Base-by-base conservation (phyloP, 2,113 vertebrate genomes). In the human region DNA sequence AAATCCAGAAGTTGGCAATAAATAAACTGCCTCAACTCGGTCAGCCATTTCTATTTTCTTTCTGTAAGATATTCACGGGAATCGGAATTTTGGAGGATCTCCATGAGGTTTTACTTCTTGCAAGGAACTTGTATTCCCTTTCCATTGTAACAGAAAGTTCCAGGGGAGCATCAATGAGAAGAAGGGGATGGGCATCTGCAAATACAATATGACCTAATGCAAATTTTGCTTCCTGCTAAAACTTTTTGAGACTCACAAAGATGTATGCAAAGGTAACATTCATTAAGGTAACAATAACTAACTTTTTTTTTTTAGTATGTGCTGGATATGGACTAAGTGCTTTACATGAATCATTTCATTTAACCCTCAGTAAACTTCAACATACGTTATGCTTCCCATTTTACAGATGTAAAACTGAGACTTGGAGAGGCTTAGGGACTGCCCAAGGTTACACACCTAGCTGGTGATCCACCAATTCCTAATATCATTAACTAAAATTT, bases 1-100 rank as follows among this genome's bases (percentile, higher is more conserved):
- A 66, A 91, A 93, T 32, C 82, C 82, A 86, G 72, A 81, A 66
- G 81, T 27, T 57, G 16, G 50, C 94, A 87, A 40, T 76, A 82
- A 78, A 88, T 8, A 70, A 89, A 70, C 52, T 38, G 82, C 43
- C 43, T 40, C 43, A 48, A 57, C 66, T 86, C 25, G 6, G n/a
- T 93, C 38, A 12, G 48, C 88, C 59, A 6, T 91, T 93, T 84
- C 93, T 78, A 3, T 82, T 79, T 80, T 61, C 79, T 48, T 70
- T 89, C 59, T 78, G 83, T 70, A 85, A 95, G 73, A 64, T 75
- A 48, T 30, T 89, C 35, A 45, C 14, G 43, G 64, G 23, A 76
- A 80, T 68, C 1, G 1, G 64, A 59, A 61, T 90, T 92, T 55
- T 89, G 90, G 82, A 97, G 59, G 52, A 0, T 82, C 25, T 90